Base-by-base conservation (phyloP, 2,797 vertebrate species). In the Liasis olivaceus region DNA sequence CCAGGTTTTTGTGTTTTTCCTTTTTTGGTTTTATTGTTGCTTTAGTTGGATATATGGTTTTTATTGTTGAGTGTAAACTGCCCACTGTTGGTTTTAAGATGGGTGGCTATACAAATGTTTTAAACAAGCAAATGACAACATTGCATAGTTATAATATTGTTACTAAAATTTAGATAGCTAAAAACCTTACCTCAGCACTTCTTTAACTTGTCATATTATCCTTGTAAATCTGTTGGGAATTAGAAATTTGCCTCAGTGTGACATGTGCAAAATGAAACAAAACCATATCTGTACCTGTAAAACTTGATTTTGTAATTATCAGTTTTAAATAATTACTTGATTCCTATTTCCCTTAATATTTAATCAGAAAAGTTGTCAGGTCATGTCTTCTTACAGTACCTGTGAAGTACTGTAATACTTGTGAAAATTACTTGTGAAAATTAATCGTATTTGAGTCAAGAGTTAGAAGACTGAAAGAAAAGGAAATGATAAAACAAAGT, bases 371-470 rank as follows among this genome's bases (percentile, higher is more conserved):
- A 94, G 89, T 17, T 91, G 31, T 58, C 87, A 93, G 51, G 59
- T 62, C 1, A 89, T 14, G 72, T 89, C 87, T 94, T 54, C 9
- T 59, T 90, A 72, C 7, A 90, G 63, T 93, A 77, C 95, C n/a
- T n/a, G n/a, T n/a, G n/a, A n/a, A n/a, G n/a, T n/a, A n/a, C 92
- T 93, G 91, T 91, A 93, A 77, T 28, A 89, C 2, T n/a, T n/a
- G n/a, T n/a, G n/a, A n/a, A n/a, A n/a, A n/a, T n/a, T 36, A 36
- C 36, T 59, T 93, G 89, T 90, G 36, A 42, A 85, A 58, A 13
- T 84, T 58, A 87, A 31, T 31, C 11, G 31, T 3, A 69, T n/a
- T 31, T 87, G 15, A 87, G 31, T 56, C 28, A 24, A 26, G 17
- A 11, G 28, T 58, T 17, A 86, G 28, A 86, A 51, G 24, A 54